Base-by-base conservation (phyloP, 2,797 vertebrate genomes). In the Meriones psammophilus region DNA sequence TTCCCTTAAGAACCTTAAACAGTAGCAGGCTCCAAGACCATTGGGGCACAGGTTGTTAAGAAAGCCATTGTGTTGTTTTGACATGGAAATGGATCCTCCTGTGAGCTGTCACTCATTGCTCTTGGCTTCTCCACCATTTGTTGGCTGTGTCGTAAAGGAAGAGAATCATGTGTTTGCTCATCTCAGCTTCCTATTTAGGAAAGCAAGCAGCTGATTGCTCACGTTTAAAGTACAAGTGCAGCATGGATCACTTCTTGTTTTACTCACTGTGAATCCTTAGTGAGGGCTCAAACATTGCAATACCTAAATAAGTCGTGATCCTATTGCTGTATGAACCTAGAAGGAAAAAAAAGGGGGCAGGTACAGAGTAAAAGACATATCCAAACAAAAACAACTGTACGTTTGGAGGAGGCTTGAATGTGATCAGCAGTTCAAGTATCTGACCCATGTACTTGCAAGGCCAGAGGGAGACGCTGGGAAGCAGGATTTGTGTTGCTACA, bases 121-220 rank as follows among this genome's bases (percentile, higher is more conserved):
- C 50, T 77, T 7, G 24, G 22, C 8, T 86, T 89, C 86, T 92
- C 88, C 46, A 39, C 50, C 22, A 0, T 88, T 93, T 91, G 0
- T 24, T 68, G 77, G 9, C 20, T 50, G 10, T 0, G 1, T 89
- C 81, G 92, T 81, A 94, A 93, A 90, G 42, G 95, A 95, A 96
- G 62, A 96, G 68, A 87, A 89, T 91, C 58, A 74, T 28, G 22
- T 84, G 85, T 92, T 92, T 79, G 66, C 94, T 94, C 76, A 54
- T 83, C 87, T 94, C 87, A 42, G 83, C 13, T 76, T 97, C 26
- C 89, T 92, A 87, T 50, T 1, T 5, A 97, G 91, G 87, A 96
- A 96, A 90, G 56, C 84, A 96, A 93, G 88, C 68, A 91, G 85
- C 86, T 78, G 88, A 87, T 85, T 91, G 96, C 96, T 93, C 81